Evolutionary conservation across 1,140 invertebrate genomes (phyloP), one percentile per base, ranked within the genome.

Genomic region (Pseudachorutes palmiensis): DNA sequence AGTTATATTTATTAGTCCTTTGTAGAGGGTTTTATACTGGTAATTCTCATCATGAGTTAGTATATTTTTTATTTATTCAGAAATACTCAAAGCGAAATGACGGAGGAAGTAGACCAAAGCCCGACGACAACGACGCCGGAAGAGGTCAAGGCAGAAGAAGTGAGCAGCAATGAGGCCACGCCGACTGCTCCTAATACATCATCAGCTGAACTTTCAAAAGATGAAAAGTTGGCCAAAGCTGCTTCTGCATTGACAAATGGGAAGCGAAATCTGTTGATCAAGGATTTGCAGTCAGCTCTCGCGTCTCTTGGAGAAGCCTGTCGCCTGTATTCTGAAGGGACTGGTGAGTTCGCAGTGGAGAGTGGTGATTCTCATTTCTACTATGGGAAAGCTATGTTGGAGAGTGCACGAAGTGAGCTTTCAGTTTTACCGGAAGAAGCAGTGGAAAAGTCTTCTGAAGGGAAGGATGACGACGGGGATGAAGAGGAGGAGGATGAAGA

Each of bases 341-440:
- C 88, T 79, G 90, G 91, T 1, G 88, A 92, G 62, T 82, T 84
- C 14, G 85, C 85, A 0, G 83, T 87, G 71, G 87, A 93, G 75
- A 88, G 88, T 77, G 91, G 84, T 16, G 91, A 93, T 60, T 87
- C 88, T 14, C 94, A 94, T 78, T 85, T 90, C 68, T 81, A 82
- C 58, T 88, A 88, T 77, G 90, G 91, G 0, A 86, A 87, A 76
- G 85, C 92, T 2, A 79, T 96, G 2, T 80, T 95, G 24, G 89
- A 90, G 66, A 76, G 93, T 36, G 86, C 89, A 0, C 81, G 92
- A 74, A 85, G 88, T 74, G 91, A 96, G 75, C 84, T 2, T 91
- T 73, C 76, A 61, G 51, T n/a, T 28, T 63, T n/a, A 30, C 69
- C 14, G 75, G 70, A 30, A 74, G 78, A 66, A 79, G 78, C 61